phyloP scores from a whole-genome alignment of 2,888 invertebrate genomes.

The Lapara coniferarum region DNA sequence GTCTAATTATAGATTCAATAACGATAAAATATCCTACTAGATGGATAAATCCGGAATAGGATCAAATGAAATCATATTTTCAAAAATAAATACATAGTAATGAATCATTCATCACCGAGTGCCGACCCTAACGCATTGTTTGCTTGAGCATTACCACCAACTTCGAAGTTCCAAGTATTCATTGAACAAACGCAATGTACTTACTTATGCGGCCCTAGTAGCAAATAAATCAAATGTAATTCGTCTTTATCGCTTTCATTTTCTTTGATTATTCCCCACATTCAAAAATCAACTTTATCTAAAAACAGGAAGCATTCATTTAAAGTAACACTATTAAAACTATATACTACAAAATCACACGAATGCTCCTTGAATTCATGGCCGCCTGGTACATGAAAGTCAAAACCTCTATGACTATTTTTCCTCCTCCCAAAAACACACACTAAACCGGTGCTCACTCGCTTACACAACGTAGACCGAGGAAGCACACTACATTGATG shows the following conservation, averaged over 20 bases:
- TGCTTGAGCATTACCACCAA: neutral
- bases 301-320: neutral
- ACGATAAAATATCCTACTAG: too few relatives aligned
- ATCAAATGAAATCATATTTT: neutral
- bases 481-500: too few relatives aligned
- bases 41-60: too few relatives aligned
- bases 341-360: slow-evolving; percentile 5
- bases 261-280: neutral
- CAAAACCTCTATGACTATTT: slow-evolving; percentile 34
- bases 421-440: neutral
- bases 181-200: slow-evolving; percentile 27
- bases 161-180: slow-evolving; percentile 20
- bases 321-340: neutral
- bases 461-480: too few relatives aligned
- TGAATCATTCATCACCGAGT: neutral
- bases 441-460: too few relatives aligned
- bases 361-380: slow-evolving; percentile 45
- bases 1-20: too few relatives aligned
- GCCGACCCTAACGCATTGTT: slow-evolving; percentile 16
- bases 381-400: slow-evolving; percentile 50
- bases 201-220: slow-evolving; percentile 35
- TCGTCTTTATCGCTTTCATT: slow-evolving; percentile 8
- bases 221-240: slow-evolving; percentile 39
- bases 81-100: neutral
- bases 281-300: neutral